A percentile compares a stretch with the other conserved stretches of the same genome.
phyloP scores from a whole-genome alignment of 2,113 vertebrate species.

The Perca schrenkii region DNA sequence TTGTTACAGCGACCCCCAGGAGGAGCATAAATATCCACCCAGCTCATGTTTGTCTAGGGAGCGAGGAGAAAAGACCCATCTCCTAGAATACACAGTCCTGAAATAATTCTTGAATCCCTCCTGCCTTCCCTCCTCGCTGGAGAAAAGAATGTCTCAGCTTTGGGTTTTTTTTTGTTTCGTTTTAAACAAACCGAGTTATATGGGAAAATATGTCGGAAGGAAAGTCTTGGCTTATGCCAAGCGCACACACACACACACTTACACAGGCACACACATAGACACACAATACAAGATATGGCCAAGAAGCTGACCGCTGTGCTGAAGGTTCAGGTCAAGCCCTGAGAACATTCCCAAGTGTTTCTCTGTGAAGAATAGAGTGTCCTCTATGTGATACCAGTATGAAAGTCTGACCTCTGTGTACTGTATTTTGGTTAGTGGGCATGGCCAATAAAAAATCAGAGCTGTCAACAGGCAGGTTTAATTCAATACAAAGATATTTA shows the following conservation, averaged over 20 bases:
- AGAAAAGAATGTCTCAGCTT: constrained; percentile 73
- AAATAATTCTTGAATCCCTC: constrained; percentile 80
- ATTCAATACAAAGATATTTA: constrained; percentile 45
- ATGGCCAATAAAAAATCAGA: constrained; percentile 21
- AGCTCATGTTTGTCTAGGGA: constrained; percentile 82
- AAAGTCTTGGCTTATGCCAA: constrained; percentile 76
- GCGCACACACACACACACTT: constrained; percentile 18
- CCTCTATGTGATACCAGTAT: neutral
- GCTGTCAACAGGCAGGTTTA: constrained; percentile 29
- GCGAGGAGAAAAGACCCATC: constrained; percentile 74
- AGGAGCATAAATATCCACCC: constrained; percentile 83
- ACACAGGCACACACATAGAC: constrained; percentile 31
- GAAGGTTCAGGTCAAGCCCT: constrained; percentile 48
- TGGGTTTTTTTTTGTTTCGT: constrained; percentile 52
- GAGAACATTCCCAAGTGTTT: constrained; percentile 58
- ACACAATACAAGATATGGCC: constrained; percentile 39
- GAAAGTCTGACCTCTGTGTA: constrained; percentile 14
- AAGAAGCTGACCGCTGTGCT: constrained; percentile 33
- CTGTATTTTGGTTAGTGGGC: constrained; percentile 1
- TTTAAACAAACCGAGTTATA: constrained; percentile 59
- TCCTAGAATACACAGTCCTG: constrained; percentile 86
- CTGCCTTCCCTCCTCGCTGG: constrained; percentile 47
- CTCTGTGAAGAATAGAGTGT: constrained; percentile 3
- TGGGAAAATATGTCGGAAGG: constrained; percentile 83
- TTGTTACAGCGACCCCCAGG: constrained; percentile 82